These are phyloP conservation scores for Alethe diademata DNA, from an alignment of 2,113 vertebrate genomes.

Conservation along the genomic window DNA sequence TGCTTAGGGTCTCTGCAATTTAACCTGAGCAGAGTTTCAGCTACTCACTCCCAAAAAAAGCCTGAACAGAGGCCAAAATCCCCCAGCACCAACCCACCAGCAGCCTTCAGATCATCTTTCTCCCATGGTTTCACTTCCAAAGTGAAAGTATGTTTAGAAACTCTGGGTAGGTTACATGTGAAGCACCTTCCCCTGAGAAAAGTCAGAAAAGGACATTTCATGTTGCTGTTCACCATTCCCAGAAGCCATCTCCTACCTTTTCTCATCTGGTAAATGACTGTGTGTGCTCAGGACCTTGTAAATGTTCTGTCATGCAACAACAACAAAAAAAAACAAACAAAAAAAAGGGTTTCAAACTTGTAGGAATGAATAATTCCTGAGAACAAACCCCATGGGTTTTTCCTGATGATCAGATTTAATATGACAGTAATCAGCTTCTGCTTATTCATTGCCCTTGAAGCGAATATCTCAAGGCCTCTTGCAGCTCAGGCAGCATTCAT, in stretches of 20 bases:
- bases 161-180: not conserved
- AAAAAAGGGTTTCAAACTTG: not conserved
- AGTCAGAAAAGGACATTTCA: not conserved
- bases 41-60: not conserved
- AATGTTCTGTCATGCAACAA: slow-evolving; percentile 76
- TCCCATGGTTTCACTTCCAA: not conserved
- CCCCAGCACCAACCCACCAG: not conserved
- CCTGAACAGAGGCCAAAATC: not conserved
- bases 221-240: not conserved
- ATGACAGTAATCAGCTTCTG: slow-evolving; percentile 46
- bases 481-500: not conserved
- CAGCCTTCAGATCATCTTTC: not conserved
- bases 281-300: slow-evolving; percentile 82
- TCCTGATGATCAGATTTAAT: slow-evolving; percentile 42
- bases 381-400: slow-evolving; percentile 22
- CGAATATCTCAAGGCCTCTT: not conserved
- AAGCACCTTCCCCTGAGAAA: not conserved
- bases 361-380: slow-evolving; percentile 3
- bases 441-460: slow-evolving; percentile 38
- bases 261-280: slow-evolving; percentile 67
- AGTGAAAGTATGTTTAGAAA: not conserved
- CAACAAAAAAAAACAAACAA: not conserved
- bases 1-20: not conserved
- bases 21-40: not conserved
- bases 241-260: slow-evolving; percentile 73